These are phyloP conservation scores for Pygoscelis antarcticus DNA, from an alignment of 2,113 vertebrate species.

Conservation along the genomic window DNA sequence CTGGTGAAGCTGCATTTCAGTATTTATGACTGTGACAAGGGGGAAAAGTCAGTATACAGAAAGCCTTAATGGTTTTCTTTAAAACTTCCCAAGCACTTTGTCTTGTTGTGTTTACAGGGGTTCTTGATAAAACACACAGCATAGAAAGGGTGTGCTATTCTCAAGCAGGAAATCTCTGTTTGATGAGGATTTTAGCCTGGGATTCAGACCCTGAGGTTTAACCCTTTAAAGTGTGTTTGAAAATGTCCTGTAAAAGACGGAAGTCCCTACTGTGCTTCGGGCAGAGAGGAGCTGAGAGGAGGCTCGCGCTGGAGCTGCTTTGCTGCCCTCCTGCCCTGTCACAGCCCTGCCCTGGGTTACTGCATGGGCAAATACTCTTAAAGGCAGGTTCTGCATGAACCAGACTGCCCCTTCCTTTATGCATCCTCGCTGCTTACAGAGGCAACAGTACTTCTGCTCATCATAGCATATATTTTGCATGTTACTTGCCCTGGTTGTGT, in stretches of 20 bases:
- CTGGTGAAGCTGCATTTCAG: not conserved
- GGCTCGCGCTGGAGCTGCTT: not conserved
- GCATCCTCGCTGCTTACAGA: not conserved
- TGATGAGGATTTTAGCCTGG: not conserved
- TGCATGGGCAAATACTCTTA: too few species aligned
- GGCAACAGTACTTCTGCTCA: not conserved
- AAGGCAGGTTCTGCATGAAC: not conserved
- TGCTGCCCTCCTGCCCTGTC: not conserved
- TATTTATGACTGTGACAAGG: not conserved
- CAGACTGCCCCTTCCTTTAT: not conserved
- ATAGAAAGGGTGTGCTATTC: not conserved
- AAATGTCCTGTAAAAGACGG: not conserved
- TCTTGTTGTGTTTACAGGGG: not conserved
- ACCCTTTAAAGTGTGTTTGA: not conserved
- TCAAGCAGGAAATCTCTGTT: not conserved
- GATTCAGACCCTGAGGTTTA: not conserved
- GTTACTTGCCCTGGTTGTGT: not conserved
- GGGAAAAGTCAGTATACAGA: not conserved
- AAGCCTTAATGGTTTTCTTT: not conserved
- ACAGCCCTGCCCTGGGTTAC: not conserved
- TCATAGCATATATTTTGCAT: rapidly evolving
- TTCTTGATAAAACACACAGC: not conserved
- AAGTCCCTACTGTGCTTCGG: not conserved
- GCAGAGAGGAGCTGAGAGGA: not conserved
- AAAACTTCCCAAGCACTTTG: not conserved